Conservation (phyloP, 1,140 invertebrate genomes). For the Procambarus clarkii region DNA sequence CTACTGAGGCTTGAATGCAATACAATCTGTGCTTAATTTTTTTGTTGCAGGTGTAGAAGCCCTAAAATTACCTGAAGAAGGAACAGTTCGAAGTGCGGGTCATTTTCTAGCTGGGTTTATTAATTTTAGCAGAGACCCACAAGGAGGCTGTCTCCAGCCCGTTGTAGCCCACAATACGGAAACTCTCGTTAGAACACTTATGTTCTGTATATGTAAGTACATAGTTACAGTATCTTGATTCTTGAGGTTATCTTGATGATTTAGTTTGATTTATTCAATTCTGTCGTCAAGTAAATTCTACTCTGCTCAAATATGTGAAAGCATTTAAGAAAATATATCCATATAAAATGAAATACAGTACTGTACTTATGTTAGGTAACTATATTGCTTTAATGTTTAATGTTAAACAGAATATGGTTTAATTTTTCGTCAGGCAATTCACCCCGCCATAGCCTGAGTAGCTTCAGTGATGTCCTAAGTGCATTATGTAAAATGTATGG, state of each 20-base stretch:
- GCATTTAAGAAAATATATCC: no score
- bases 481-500: conserved; percentile 67
- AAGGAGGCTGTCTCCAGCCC: conserved; percentile 45
- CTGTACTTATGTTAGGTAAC: no score
- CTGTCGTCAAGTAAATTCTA: no score
- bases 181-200: conserved; percentile 58
- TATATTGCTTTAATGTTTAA: background rate
- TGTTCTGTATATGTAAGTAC: conserved; percentile 69
- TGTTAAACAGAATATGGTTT: background rate
- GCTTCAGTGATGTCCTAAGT: conserved; percentile 65
- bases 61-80: conserved; percentile 70
- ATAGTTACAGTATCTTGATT: background rate
- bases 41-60: conserved; percentile 64
- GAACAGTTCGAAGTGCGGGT: conserved; percentile 62
- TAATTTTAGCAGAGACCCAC: conserved; percentile 62
- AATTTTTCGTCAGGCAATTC: conserved; percentile 47
- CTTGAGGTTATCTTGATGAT: no score
- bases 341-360: no score
- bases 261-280: no score
- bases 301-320: no score
- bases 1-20: no score
- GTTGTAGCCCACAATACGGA: conserved; percentile 68
- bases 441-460: conserved; percentile 62
- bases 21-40: background rate
- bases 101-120: conserved; percentile 64